Conservation (phyloP, 2,113 vertebrate species). For the Turnix velox region DNA sequence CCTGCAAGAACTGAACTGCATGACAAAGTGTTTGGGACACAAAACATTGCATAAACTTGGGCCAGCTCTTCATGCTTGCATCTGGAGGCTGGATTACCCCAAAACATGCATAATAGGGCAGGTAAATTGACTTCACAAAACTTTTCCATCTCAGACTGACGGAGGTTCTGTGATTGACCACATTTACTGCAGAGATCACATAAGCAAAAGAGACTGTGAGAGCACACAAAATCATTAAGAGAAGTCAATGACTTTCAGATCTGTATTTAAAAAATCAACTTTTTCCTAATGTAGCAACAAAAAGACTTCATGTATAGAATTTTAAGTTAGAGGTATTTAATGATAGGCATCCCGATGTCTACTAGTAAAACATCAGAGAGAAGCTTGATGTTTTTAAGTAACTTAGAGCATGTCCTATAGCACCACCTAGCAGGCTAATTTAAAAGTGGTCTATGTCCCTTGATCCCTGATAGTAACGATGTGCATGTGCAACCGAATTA, state of each 20-base stretch:
- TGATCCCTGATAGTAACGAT: fast-evolving
- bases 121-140: neutral
- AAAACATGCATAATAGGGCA: neutral
- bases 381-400: neutral
- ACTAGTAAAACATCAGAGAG: neutral
- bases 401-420: constrained; percentile 45
- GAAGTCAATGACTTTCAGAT: neutral
- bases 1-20: neutral
- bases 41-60: neutral
- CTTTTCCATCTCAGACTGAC: neutral
- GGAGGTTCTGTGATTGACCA: neutral
- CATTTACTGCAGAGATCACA: neutral
- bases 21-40: neutral
- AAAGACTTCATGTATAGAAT: neutral
- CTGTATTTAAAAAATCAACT: neutral
- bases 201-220: neutral
- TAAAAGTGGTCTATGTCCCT: neutral
- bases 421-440: constrained; percentile 70
- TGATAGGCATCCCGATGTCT: neutral
- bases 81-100: neutral
- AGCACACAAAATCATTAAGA: neutral
- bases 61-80: neutral
- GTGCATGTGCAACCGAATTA: neutral
- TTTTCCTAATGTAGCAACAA: neutral
- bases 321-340: neutral